Evolutionary conservation across 2,888 invertebrate genomes (phyloP).

Genomic region (Notodonta dromedarius): DNA sequence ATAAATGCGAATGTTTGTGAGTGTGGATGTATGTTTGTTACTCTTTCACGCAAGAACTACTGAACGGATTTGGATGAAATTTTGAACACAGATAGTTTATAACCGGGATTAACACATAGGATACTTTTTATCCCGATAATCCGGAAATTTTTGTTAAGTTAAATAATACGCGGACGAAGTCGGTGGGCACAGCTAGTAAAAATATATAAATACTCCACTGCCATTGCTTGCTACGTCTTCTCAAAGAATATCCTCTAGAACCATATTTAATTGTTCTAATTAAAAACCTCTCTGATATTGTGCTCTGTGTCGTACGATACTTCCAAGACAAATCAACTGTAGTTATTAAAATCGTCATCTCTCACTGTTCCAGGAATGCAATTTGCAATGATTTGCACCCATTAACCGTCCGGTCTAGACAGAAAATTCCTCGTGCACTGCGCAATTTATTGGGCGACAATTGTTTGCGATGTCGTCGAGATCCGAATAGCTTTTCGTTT

Average conservation of each 20-base stretch:
- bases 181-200: too few relatives aligned
- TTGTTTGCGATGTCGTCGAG: conserved; percentile 28
- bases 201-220: too few relatives aligned
- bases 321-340: conserved; percentile 20
- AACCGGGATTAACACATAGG: too few relatives aligned
- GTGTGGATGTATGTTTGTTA: too few relatives aligned
- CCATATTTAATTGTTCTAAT: neutral
- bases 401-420: conserved; percentile 71
- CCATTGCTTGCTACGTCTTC: neutral
- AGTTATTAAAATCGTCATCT: conserved; percentile 64
- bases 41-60: too few relatives aligned
- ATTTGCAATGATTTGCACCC: conserved; percentile 78
- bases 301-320: conserved; percentile 4
- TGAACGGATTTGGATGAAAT: too few relatives aligned
- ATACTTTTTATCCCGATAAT: too few relatives aligned
- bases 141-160: too few relatives aligned
- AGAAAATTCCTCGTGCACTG: conserved; percentile 69
- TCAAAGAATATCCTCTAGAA: neutral
- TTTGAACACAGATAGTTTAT: too few relatives aligned
- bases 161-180: too few relatives aligned
- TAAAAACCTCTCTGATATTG: neutral
- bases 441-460: conserved; percentile 64
- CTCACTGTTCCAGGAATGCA: conserved; percentile 61
- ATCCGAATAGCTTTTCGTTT: conserved; percentile 12
- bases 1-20: too few relatives aligned